Base-by-base conservation (phyloP, 2,113 vertebrate species). In the Bubo scandiacus region DNA sequence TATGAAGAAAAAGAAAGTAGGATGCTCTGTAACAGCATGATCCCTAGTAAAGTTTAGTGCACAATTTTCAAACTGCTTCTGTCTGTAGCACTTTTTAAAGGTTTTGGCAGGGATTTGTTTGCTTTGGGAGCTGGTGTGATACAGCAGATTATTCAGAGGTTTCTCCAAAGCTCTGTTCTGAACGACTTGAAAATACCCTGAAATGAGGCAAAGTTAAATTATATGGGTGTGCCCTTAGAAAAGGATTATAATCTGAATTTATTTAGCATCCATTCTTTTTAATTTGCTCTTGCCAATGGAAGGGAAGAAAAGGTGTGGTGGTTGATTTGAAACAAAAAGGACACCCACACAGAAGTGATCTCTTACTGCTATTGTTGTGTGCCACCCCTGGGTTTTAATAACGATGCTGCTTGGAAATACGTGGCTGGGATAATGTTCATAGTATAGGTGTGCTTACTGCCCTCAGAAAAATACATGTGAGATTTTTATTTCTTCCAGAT, bases 361-460 rank as follows among this genome's bases (percentile, higher is more conserved):
- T 72, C 61, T 59, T 80, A 36, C 18, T 74, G 27, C 29, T 55
- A 0, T 7, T 36, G 12, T 49, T 80, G 16, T 7, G 11, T 84
- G 11, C n/a, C 16, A 32, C 3, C 12, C 3, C 32, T 52, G 23
- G 16, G 20, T 87, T 91, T 81, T 67, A 30, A 51, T 86, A 82
- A 34, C 0, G 0, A 2, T 80, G 19, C 17, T 36, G 14, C 17
- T 54, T 61, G 30, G 30, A 90, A 52, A 2, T 23, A 6, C 0
- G 0, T 7, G 59, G 22, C 30, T 77, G 27, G 16, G 58, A 6
- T 80, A 32, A 22, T 7, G 23, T 47, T 79, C 7, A 0, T 40
- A 14, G 12, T 25, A 34, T 8, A 10, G 62, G 12, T 1, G 1
- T 43, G 16, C 49, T 77, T 86, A 58, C 45, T 47, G 38, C 20